Percentiles rank a stretch among this genome's conserved stretches.
Conservation (phyloP, 2,113 vertebrate species). For the Hippoglossus stenolepis region DNA sequence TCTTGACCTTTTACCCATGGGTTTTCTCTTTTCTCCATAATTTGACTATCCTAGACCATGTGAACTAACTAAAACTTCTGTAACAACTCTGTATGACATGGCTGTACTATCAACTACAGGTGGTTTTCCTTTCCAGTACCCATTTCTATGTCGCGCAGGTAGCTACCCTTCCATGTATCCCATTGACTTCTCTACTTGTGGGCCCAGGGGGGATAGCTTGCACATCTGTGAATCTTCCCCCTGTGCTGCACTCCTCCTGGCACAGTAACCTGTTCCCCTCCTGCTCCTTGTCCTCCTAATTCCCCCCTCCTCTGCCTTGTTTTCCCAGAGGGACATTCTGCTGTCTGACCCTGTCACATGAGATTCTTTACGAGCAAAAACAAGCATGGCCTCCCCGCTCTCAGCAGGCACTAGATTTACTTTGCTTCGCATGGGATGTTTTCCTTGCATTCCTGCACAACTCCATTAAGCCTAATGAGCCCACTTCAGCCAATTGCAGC, state of each 20-base stretch:
- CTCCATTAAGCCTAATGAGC: slow-evolving; percentile 66
- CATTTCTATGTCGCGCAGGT: slow-evolving; percentile 14
- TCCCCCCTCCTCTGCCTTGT: slow-evolving; percentile 31
- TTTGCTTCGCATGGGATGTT: slow-evolving; percentile 50
- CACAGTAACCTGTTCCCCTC: slow-evolving; percentile 58
- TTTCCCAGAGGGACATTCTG: slow-evolving; percentile 50
- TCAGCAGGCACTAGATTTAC: slow-evolving; percentile 50
- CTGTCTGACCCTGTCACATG: slow-evolving; percentile 48
- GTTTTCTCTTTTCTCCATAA: not conserved
- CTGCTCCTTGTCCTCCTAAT: slow-evolving; percentile 63
- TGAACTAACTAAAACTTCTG: not conserved
- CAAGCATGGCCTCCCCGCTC: slow-evolving; percentile 45
- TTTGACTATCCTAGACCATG: not conserved
- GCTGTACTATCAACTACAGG: slow-evolving; percentile 14
- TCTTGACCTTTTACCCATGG: slow-evolving; percentile 25
- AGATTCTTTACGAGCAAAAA: slow-evolving; percentile 44
- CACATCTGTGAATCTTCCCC: slow-evolving; percentile 43
- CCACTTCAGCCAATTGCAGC: slow-evolving; percentile 23
- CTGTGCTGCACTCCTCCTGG: slow-evolving; percentile 35
- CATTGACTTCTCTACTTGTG: slow-evolving; percentile 7
- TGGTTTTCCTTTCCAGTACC: not conserved
- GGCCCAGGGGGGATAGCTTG: slow-evolving; percentile 3
- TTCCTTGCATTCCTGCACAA: slow-evolving; percentile 36
- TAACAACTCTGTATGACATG: slow-evolving; percentile 9
- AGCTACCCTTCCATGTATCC: slow-evolving; percentile 4